Percentiles rank a stretch among this genome's conserved stretches.
These are phyloP conservation scores for Psittacula derbiana DNA, from an alignment of 2,797 vertebrate species.

Conservation along the genomic window DNA sequence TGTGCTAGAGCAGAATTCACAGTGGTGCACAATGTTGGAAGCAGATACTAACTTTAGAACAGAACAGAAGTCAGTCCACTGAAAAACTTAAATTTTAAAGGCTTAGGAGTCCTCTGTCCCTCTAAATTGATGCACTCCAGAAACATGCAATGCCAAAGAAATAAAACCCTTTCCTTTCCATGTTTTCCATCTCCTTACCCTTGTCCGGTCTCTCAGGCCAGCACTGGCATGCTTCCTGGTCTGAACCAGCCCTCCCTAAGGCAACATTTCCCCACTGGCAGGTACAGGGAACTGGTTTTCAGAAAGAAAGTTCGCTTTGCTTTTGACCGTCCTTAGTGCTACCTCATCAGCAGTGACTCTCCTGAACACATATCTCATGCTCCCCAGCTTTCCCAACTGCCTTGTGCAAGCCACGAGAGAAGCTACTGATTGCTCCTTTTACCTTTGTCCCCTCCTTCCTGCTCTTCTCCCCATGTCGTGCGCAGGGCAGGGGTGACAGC, in stretches of 20 bases:
- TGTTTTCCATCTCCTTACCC: neutral
- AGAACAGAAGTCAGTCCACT: neutral
- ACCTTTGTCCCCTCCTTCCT: neutral
- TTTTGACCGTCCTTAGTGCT: constrained; percentile 37
- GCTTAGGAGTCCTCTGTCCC: neutral
- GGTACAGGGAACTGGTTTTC: neutral
- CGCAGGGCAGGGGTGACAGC: neutral
- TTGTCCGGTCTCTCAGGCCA: neutral
- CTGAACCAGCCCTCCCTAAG: neutral
- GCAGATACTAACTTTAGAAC: neutral
- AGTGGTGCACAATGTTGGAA: neutral
- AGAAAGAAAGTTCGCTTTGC: neutral
- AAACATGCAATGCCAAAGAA: constrained; percentile 52
- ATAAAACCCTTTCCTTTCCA: neutral
- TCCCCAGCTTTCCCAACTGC: neutral
- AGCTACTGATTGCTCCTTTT: neutral
- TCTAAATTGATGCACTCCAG: neutral
- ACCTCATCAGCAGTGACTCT: constrained; percentile 56
- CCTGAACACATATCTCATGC: neutral
- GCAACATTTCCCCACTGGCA: neutral
- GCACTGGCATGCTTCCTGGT: neutral
- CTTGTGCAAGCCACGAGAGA: neutral
- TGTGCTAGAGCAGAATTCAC: neutral
- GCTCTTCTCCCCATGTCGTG: rapidly evolving
- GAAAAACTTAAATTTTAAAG: neutral